Conservation (phyloP, 2,113 vertebrate genomes). For the Solea solea region DNA sequence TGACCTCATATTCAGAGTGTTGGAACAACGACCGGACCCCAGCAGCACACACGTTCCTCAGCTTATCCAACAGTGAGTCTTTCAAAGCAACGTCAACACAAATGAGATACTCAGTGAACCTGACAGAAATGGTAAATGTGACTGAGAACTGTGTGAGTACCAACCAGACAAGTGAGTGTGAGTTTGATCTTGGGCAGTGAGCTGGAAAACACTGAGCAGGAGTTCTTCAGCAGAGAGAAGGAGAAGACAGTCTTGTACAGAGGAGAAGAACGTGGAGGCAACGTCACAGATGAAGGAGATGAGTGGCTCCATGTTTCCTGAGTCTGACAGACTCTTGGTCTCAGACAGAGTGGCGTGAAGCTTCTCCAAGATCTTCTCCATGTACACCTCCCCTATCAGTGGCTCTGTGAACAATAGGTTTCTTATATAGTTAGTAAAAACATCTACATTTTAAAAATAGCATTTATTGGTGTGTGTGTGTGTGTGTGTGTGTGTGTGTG, state of each 20-base stretch:
- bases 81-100: constrained; percentile 22
- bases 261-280: constrained; percentile 92
- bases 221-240: constrained; percentile 92
- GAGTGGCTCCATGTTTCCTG: constrained; percentile 87
- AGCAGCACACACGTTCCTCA: constrained; percentile 86
- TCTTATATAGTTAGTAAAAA: not conserved
- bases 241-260: constrained; percentile 87
- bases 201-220: constrained; percentile 91
- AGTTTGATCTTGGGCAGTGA: constrained; percentile 89
- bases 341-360: constrained; percentile 90
- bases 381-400: constrained; percentile 88
- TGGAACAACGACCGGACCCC: constrained; percentile 87
- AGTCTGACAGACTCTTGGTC: constrained; percentile 88
- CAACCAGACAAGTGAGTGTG: constrained; percentile 86
- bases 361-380: constrained; percentile 91
- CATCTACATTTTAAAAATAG: not conserved
- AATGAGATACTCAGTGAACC: not conserved
- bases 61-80: constrained; percentile 88
- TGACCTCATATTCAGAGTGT: constrained; percentile 74
- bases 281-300: constrained; percentile 94
- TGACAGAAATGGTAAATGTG: too few relatives aligned
- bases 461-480: not conserved
- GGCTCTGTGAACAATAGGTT: constrained; percentile 77
- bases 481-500: not conserved
- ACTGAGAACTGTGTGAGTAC: not conserved